These are phyloP conservation scores for Lasioglossum baleicum DNA, from an alignment of 1,140 invertebrate species.

Conservation along the genomic window DNA sequence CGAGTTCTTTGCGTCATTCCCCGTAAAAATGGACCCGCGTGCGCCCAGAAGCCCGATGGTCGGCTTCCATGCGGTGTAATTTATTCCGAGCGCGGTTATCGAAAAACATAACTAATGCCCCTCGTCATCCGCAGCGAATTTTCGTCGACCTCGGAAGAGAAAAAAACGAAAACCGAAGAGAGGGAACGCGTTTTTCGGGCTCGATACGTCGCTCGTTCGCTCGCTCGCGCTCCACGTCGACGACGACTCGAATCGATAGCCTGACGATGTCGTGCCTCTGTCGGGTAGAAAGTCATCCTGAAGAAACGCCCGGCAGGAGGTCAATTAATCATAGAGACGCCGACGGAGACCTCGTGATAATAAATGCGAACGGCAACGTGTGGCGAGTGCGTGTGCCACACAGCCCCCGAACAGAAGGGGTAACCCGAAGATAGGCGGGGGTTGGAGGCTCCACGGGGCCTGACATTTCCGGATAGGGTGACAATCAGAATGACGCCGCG, in stretches of 20 bases:
- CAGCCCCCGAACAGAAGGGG: neutral
- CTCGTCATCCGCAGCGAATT: conserved; percentile 42
- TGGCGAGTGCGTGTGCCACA: conserved; percentile 15
- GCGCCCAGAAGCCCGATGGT: neutral
- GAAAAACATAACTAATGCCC: conserved; percentile 43
- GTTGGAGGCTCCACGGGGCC: neutral
- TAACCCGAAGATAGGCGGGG: neutral
- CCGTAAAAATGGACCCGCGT: conserved; percentile 11
- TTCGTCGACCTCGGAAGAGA: conserved; percentile 1
- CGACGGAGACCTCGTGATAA: conserved; percentile 35
- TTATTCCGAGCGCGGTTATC: conserved; percentile 28
- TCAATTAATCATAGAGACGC: conserved; percentile 60
- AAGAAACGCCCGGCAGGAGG: conserved; percentile 28
- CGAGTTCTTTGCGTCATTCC: conserved; percentile 7
- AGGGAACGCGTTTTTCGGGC: conserved; percentile 20
- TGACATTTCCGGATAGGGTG: conserved; percentile 55
- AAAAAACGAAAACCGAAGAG: neutral
- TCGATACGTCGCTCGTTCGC: neutral
- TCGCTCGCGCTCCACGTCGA: neutral
- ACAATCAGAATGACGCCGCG: conserved; percentile 64
- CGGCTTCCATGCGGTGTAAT: conserved; percentile 4
- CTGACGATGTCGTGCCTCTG: conserved; percentile 42
- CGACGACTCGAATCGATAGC: conserved; percentile 48
- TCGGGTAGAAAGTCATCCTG: conserved; percentile 40
- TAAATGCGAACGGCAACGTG: conserved; percentile 40